Conservation (phyloP, 2,113 vertebrate genomes). For the Burhinus oedicnemus region DNA sequence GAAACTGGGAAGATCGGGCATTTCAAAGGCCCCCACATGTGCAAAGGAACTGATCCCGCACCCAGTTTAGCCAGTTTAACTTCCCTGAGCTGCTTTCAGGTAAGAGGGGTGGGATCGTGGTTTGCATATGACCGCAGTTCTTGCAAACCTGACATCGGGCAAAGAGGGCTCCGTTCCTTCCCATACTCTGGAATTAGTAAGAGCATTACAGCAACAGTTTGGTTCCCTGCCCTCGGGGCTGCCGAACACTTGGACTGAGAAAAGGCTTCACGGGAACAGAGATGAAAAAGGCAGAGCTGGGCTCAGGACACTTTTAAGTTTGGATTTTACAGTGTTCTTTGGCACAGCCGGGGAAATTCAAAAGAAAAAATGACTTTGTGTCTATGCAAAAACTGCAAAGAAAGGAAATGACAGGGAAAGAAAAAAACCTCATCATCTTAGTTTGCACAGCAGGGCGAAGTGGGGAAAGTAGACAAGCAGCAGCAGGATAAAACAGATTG, state of each 20-base stretch:
- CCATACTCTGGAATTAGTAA: neutral
- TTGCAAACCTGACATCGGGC: neutral
- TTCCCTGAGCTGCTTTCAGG: neutral
- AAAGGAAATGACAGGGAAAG: rapidly evolving
- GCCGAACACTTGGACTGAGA: too few relatives aligned
- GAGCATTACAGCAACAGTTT: rapidly evolving
- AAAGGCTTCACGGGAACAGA: neutral
- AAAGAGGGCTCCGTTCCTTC: neutral
- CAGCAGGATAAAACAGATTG: neutral
- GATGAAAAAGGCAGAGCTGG: neutral
- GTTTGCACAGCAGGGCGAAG: neutral
- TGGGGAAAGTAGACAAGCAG: neutral
- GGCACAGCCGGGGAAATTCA: neutral
- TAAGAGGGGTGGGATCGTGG: neutral
- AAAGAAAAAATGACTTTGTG: neutral
- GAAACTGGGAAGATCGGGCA: neutral
- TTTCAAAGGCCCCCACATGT: neutral
- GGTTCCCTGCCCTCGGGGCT: neutral
- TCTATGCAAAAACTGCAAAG: neutral
- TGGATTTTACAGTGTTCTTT: neutral
- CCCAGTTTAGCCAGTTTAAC: neutral
- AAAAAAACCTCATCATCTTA: neutral
- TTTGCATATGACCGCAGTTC: neutral
- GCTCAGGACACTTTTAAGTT: rapidly evolving
- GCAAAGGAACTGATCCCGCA: neutral